phyloP scores from a whole-genome alignment of 2,888 invertebrate genomes.

The Epinotia ramella region DNA sequence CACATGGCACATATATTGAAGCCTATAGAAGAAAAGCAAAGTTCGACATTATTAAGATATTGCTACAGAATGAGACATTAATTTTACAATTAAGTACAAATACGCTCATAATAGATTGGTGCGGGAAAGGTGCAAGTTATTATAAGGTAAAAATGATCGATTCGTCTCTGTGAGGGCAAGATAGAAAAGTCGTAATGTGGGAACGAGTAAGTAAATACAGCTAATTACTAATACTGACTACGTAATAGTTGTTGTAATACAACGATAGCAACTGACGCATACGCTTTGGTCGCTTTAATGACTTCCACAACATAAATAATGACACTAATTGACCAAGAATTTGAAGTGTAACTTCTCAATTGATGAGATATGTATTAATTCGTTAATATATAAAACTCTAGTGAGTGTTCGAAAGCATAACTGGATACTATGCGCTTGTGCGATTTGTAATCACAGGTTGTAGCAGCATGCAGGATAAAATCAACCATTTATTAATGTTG shows the following conservation, averaged over 20 bases:
- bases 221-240: constrained; percentile 50
- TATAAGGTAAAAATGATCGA: constrained; percentile 47
- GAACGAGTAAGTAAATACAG: constrained; percentile 46
- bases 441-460: constrained; percentile 21
- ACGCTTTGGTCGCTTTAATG: constrained; percentile 69
- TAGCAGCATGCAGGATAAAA: constrained; percentile 21
- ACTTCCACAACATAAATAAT: constrained; percentile 43
- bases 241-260: constrained; percentile 53
- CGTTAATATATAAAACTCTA: constrained; percentile 44
- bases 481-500: constrained; percentile 50
- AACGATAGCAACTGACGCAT: constrained; percentile 62
- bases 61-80: constrained; percentile 53
- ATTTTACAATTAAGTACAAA: constrained; percentile 52
- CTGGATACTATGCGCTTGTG: constrained; percentile 5
- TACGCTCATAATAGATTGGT: constrained; percentile 51
- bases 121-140: constrained; percentile 52
- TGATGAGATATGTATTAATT: constrained; percentile 57
- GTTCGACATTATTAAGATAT: constrained; percentile 46
- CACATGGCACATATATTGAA: constrained; percentile 53
- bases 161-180: constrained; percentile 44
- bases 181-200: constrained; percentile 44
- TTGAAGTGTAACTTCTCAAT: constrained; percentile 53
- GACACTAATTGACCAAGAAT: constrained; percentile 51
- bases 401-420: constrained; percentile 24
- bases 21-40: constrained; percentile 49